Evolutionary conservation across 37 sponge, comb jelly and placozoan species (phyloP).

Genomic region (Amphimedon queenslandica): DNA sequence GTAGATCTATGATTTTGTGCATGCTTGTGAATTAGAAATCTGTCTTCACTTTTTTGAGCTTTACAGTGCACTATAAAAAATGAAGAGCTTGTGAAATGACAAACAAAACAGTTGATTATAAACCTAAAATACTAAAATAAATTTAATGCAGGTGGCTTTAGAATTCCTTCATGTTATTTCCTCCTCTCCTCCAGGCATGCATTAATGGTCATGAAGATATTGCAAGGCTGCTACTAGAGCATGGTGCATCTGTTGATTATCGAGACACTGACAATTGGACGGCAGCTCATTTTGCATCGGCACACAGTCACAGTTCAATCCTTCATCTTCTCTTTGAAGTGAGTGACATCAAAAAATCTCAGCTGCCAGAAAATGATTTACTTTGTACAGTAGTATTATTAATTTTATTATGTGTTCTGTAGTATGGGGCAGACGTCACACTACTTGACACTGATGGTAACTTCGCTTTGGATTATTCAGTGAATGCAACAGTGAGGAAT

Average conservation of each 20-base stretch:
- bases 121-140: too few relatives aligned
- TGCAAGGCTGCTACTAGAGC: slow-evolving; percentile 30
- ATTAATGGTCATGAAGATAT: slow-evolving; percentile 18
- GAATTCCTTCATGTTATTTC: too few relatives aligned
- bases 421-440: slow-evolving; percentile 53
- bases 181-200: slow-evolving; percentile 32
- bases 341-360: background rate
- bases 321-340: slow-evolving; percentile 25
- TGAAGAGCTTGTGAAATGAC: too few relatives aligned
- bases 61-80: too few relatives aligned
- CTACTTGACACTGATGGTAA: slow-evolving; percentile 78
- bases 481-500: background rate
- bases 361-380: background rate
- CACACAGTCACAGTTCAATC: slow-evolving; percentile 35
- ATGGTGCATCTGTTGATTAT: slow-evolving; percentile 49
- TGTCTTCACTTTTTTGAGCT: too few relatives aligned
- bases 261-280: slow-evolving; percentile 71
- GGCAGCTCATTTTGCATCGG: slow-evolving; percentile 64
- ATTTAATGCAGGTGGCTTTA: too few relatives aligned
- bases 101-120: too few relatives aligned
- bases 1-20: too few relatives aligned
- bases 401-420: background rate
- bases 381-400: background rate
- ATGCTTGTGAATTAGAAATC: too few relatives aligned
- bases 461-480: slow-evolving; percentile 65